Conservation (phyloP, 1,140 invertebrate species). For the Zaprionus lachaisei region DNA sequence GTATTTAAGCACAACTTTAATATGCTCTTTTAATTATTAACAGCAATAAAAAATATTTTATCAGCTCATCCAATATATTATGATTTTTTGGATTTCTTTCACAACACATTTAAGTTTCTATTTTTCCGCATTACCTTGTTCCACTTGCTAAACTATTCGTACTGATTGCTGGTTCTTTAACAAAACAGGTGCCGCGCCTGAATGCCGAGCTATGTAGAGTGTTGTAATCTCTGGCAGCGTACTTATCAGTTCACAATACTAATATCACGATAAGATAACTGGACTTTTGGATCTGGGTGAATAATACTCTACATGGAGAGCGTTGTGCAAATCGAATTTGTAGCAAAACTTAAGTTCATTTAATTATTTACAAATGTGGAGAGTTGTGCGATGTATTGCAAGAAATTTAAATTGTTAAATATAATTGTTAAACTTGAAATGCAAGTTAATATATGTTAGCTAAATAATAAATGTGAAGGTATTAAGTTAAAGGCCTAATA, state of each 20-base stretch:
- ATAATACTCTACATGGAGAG: slow-evolving; percentile 39
- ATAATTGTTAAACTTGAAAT: neutral
- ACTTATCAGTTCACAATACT: slow-evolving; percentile 57
- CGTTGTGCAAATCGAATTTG: slow-evolving; percentile 47
- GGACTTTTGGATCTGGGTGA: slow-evolving; percentile 44
- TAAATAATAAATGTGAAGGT: neutral
- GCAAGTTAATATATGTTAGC: neutral
- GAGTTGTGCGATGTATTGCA: neutral
- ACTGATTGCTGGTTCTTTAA: slow-evolving; percentile 50
- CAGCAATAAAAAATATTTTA: slow-evolving; percentile 1
- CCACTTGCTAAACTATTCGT: slow-evolving; percentile 66
- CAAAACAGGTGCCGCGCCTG: slow-evolving; percentile 55
- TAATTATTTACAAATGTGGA: neutral
- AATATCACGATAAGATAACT: slow-evolving; percentile 62
- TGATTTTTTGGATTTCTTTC: neutral
- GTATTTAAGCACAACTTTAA: neutral
- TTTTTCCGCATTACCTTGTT: slow-evolving; percentile 61
- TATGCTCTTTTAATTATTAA: neutral
- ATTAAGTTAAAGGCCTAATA: neutral
- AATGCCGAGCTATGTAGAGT: slow-evolving; percentile 24
- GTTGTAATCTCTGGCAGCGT: slow-evolving; percentile 53
- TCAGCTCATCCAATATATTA: neutral
- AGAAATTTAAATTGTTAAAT: neutral
- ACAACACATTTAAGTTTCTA: neutral
- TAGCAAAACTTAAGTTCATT: neutral